Evolutionary conservation across 1,140 invertebrate genomes (phyloP).

Genomic region (Trichoplusia ni): DNA sequence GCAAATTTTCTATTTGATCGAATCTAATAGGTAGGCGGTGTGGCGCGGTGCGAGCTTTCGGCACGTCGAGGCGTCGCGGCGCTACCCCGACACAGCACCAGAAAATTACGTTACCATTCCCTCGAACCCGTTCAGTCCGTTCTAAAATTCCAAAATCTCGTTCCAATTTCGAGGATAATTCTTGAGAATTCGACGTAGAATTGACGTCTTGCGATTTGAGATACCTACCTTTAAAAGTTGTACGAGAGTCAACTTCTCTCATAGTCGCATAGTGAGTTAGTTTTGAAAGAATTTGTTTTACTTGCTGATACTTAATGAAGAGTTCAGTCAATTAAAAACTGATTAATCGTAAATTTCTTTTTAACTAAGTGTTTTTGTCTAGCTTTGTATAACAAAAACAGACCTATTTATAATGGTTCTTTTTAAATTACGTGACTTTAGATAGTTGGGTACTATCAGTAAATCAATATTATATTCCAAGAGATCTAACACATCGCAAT

Average conservation of each 20-base stretch:
- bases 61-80: slow-evolving; percentile 48
- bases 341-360: too few relatives aligned
- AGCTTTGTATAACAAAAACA: too few relatives aligned
- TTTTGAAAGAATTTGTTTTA: slow-evolving; percentile 32
- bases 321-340: too few relatives aligned
- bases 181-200: slow-evolving; percentile 59
- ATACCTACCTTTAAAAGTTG: slow-evolving; percentile 36
- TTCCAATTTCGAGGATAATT: slow-evolving; percentile 66
- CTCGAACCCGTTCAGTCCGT: slow-evolving; percentile 50
- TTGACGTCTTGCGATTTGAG: slow-evolving; percentile 55
- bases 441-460: too few relatives aligned
- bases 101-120: slow-evolving; percentile 71
- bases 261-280: slow-evolving; percentile 26
- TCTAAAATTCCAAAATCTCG: slow-evolving; percentile 66
- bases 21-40: slow-evolving; percentile 62
- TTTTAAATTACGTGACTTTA: too few relatives aligned
- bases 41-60: slow-evolving; percentile 40
- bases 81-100: slow-evolving; percentile 53
- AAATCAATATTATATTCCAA: too few relatives aligned
- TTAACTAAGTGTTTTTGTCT: too few relatives aligned
- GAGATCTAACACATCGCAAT: not conserved
- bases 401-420: too few relatives aligned
- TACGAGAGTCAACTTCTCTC: slow-evolving; percentile 21
- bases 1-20: slow-evolving; percentile 69
- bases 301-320: too few relatives aligned